Evolutionary conservation across 1,140 invertebrate species (phyloP), one percentile per base, ranked within the genome.

Genomic region (Zaprionus africanus): DNA sequence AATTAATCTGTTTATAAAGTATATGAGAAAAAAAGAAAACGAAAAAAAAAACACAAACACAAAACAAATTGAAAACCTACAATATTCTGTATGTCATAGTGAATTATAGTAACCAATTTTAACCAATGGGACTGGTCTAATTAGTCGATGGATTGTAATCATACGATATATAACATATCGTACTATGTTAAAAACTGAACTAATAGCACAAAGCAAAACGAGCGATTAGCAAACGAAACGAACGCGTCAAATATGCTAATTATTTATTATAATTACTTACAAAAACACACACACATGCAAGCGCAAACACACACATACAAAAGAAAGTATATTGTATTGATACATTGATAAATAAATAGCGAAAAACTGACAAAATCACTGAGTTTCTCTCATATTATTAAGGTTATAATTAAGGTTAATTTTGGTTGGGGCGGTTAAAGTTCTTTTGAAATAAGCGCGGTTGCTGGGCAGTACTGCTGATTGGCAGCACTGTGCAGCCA

Each of bases 121-220:
- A 90, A 90, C 85, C 85, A 90, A 90, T 90, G 85, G 85, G 85
- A 85, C 85, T 88, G 85, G 85, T 88, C 85, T 88, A 90, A 79
- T 79, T 88, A 88, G 85, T 88, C 85, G 85, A 46, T 17, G 41
- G 41, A 46, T 43, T 43, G n/a, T 43, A 43, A 43, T 43, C 26
- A 70, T n/a, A 38, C 53, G 38, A 57, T 34, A 49, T 51, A 66
- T 54, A 26, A 49, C 53, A 66, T 54, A 26, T 56, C n/a, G 71
- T 61, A 19, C 28, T 67, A 73, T 60, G 36, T 54, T 54, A 54
- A 69, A 69, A 69, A 51, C 43, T 34, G 41, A 79, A 66, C 54
- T 53, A 58, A 68, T 78, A 67, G 53, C 76, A 78, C 76, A 76
- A 67, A 64, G 66, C 66, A 66, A 77, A 82, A 65, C 71, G 19